Base-by-base conservation (phyloP, 2,888 invertebrate species). In the Drosophila flavopinicola region DNA sequence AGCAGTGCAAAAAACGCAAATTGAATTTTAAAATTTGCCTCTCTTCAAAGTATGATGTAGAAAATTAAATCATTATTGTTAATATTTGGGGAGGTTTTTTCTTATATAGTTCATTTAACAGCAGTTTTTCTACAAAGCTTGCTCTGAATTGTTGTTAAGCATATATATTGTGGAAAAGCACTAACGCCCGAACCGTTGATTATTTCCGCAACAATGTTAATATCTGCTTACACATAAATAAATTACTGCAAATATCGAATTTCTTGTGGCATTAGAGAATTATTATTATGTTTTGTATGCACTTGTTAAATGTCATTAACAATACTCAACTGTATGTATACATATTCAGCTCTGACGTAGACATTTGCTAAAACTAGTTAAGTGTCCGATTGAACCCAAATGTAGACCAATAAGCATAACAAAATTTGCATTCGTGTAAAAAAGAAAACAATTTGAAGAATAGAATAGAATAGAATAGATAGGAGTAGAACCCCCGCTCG, bases 391-490 rank as follows among this genome's bases (percentile, higher is more conserved):
- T 68, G 58, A 58, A 51, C 49, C 47, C 32, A 41, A 51, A 35
- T 58, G 42, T 56, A 25, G 24, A 33, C 35, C 66, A 66, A 66
- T 70, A 32, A 56, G 48, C 27, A 42, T 33, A 42, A 42, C 2
- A 20, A 59, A 74, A 74, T 67, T 71, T 75, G 64, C 64, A 75
- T 73, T 66, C 45, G 69, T 39, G 52, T 45, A 54, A 51, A 69
- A 74, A 49, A 52, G 47, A 72, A 71, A 68, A 72, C 64, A 75
- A 75, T 66, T 72, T 67, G 45, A 44, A 65, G 58, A 60, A 71
- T 68, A 65, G 39, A 51, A 11, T n/a, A n/a, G n/a, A n/a, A n/a
- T n/a, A n/a, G n/a, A n/a, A n/a, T n/a, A n/a, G n/a, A n/a, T n/a
- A n/a, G n/a, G n/a, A 60, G 65, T 64, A 66, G 38, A 54, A n/a